Conservation (phyloP, 2,797 vertebrate genomes). For the Poeciliopsis presidionis region DNA sequence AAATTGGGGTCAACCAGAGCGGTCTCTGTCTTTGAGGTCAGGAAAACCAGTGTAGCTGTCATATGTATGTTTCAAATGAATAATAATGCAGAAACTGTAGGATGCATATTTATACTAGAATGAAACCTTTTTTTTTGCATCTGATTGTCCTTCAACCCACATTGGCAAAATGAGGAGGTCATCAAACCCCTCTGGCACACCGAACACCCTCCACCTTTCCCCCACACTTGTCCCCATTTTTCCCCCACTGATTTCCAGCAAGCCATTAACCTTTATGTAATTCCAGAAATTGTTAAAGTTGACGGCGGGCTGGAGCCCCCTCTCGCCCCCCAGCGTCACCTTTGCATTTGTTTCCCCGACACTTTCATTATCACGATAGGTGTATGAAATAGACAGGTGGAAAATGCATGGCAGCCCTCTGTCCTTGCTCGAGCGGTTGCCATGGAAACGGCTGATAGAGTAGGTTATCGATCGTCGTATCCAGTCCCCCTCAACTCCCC, state of each 20-base stretch:
- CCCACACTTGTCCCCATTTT: slow-evolving; percentile 15
- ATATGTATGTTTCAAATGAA: slow-evolving; percentile 46
- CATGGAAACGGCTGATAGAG: slow-evolving; percentile 88
- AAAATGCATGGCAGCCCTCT: slow-evolving; percentile 83
- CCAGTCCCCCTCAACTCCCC: slow-evolving; percentile 74
- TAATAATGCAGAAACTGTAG: slow-evolving; percentile 26
- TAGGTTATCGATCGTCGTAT: slow-evolving; percentile 86
- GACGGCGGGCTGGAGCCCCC: slow-evolving; percentile 36
- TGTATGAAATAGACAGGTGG: slow-evolving; percentile 82
- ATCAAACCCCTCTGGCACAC: slow-evolving; percentile 22
- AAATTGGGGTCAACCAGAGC: slow-evolving; percentile 82
- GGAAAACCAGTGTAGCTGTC: slow-evolving; percentile 54
- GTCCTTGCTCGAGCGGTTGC: slow-evolving; percentile 83
- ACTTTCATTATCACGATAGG: slow-evolving; percentile 79
- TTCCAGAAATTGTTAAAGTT: slow-evolving; percentile 71
- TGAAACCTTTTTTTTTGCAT: slow-evolving; percentile 43
- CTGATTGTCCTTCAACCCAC: slow-evolving; percentile 58
- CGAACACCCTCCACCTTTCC: not conserved
- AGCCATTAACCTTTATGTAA: slow-evolving; percentile 67
- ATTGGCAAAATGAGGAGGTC: slow-evolving; percentile 48
- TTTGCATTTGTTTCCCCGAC: slow-evolving; percentile 68
- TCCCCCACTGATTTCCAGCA: slow-evolving; percentile 37
- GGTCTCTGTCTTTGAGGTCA: slow-evolving; percentile 55
- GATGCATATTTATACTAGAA: slow-evolving; percentile 24
- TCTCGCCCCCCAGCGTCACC: slow-evolving; percentile 36